phyloP scores from a whole-genome alignment of 2,888 invertebrate species.

The Toxonevra muliebris region DNA sequence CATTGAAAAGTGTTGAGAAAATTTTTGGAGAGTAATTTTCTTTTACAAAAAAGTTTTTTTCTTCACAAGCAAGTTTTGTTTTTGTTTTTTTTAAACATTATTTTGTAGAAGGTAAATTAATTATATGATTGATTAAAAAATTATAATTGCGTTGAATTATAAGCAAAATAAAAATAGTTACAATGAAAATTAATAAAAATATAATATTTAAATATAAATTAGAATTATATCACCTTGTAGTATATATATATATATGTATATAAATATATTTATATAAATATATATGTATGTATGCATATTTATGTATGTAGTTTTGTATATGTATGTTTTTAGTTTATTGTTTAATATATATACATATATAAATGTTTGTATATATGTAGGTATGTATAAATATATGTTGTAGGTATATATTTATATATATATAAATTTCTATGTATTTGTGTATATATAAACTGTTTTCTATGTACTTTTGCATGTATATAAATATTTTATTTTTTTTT shows the following conservation, averaged over 20 bases:
- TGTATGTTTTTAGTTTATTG: too few species aligned
- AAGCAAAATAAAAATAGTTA: conserved; percentile 2
- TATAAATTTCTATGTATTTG: conserved; percentile 38
- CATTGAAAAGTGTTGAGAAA: too few species aligned
- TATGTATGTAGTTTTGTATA: conserved; percentile 17
- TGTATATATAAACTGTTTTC: conserved; percentile 28
- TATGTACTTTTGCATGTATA: conserved; percentile 32
- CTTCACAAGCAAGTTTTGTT: too few species aligned
- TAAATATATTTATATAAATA: conserved; percentile 26
- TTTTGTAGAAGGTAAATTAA: too few species aligned
- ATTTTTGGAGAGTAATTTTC: too few species aligned
- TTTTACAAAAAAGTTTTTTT: too few species aligned
- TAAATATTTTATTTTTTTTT: conserved; percentile 29
- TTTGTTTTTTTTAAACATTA: too few species aligned
- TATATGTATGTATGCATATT: conserved; percentile 27
- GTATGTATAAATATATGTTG: conserved; percentile 14
- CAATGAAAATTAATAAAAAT: conserved; percentile 5
- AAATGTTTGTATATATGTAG: conserved; percentile 27
- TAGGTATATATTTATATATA: conserved; percentile 16
- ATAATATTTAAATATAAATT: conserved; percentile 15
- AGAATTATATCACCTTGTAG: conserved; percentile 32
- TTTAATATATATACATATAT: conserved; percentile 24
- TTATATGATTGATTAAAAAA: too few species aligned
- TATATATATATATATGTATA: conserved; percentile 10
- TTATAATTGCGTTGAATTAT: background rate